Evolutionary conservation across 2,888 invertebrate genomes (phyloP), one percentile per base, ranked within the genome.

Genomic region (Drosophila parthenogenetica): DNA sequence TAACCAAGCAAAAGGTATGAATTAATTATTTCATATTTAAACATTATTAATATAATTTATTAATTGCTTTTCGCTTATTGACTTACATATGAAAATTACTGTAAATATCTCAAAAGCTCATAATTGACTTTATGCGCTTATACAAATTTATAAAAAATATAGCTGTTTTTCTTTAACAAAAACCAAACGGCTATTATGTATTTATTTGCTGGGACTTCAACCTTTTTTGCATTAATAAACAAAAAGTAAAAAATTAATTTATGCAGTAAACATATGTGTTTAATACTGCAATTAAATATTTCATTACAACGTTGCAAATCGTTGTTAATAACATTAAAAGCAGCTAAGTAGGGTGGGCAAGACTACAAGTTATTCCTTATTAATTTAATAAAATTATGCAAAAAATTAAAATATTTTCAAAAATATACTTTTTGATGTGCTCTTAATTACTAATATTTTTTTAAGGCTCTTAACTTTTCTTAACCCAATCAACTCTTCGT

Each of bases 1-100:
- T 3, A 40, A 25, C 14, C 48, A 58, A 48, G 16, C 37, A 37
- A 22, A n/a, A 35, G 48, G 16, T 2, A 40, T 42, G 7, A 35
- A 37, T 37, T 46, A 48, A 37, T 17, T 42, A n/a, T 69, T 69
- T 11, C 29, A 51, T 57, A 35, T 71, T 60, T 60, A 32, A 70
- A 51, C 46, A 39, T n/a, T 70, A 13, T 46, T 35, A 60, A 42
- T 64, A 72, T 81, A 81, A 81, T 81, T 81, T 81, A 55, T 57
- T 81, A 84, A 84, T 84, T 74, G 67, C 80, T 50, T 68, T 22
- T 22, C 48, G 58, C 63, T 66, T 77, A 79, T 79, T 77, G 68
- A 74, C 78, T 81, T 81, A 64, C 69, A 69, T 80, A 70, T 77
- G 65, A 58, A 81, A 77, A 77, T 79, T 73, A 51, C 49, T 48